Base-by-base conservation (phyloP, 2,113 vertebrate species). In the Desmodus rotundus region DNA sequence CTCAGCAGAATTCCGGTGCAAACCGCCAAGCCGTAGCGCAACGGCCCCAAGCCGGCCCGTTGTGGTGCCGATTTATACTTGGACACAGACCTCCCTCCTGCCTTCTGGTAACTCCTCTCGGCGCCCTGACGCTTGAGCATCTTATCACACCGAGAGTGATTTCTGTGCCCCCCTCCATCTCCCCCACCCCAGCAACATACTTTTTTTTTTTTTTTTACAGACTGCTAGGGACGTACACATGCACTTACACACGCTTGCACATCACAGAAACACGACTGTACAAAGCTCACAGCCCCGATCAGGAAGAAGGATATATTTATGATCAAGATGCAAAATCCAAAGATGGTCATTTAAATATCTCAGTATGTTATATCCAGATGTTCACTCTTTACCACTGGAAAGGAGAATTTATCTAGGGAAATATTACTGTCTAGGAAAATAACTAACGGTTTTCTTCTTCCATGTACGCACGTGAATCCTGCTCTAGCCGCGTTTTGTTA, bases 401-500 rank as follows among this genome's bases (percentile, higher is more conserved):
- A 92, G n/a, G 41, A 83, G 47, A 90, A 28, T 85, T 92, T 81
- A 84, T 67, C 65, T 43, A 80, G 84, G 58, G 65, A 84, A 86
- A 87, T 74, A 73, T 4, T 88, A 88, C 88, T 54, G 52, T 87
- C 80, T 63, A 83, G 41, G 47, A 33, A 68, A 86, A 89, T 19
- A 67, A 61, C 2, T 81, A 84, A 93, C 13, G 43, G 61, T 97
- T 91, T 96, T 76, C 78, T 91, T 76, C 56, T 87, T 63, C 50
- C 31, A 14, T 24, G 38, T 61, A 50, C n/a, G 13, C 20, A 68
- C 31, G 17, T 28, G 80, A 90, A 77, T 77, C 17, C 52, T 89
- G 16, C 41, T 19, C 36, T 68, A 50, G 65, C 38, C 22, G 20
- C 58, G 52, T 77, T 81, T 82, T 88, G 81, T 93, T 47, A 36